Conservation (phyloP, 2,888 invertebrate genomes). For the Dasysyrphus tricinctus region DNA sequence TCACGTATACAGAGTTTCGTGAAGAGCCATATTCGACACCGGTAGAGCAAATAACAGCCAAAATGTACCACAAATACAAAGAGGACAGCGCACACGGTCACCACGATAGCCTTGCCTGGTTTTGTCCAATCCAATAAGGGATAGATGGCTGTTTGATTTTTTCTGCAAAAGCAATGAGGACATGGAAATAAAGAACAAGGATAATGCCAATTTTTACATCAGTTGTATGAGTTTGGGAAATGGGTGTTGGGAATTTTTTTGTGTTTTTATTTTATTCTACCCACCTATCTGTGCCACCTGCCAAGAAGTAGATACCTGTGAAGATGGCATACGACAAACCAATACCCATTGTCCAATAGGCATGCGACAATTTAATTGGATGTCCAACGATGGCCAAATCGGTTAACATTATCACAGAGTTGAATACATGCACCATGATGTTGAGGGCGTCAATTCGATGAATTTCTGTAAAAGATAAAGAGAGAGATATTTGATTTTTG, state of each 20-base stretch:
- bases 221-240: background rate
- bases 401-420: slow-evolving; percentile 89
- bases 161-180: slow-evolving; percentile 82
- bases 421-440: slow-evolving; percentile 85
- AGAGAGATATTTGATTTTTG: background rate
- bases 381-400: slow-evolving; percentile 89
- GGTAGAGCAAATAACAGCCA: slow-evolving; percentile 85
- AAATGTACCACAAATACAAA: slow-evolving; percentile 87
- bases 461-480: slow-evolving; percentile 78
- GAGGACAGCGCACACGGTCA: slow-evolving; percentile 86
- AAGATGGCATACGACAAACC: slow-evolving; percentile 88
- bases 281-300: slow-evolving; percentile 89
- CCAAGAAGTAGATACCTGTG: slow-evolving; percentile 87
- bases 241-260: background rate
- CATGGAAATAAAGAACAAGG: slow-evolving; percentile 45
- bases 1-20: slow-evolving; percentile 83
- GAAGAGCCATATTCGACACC: slow-evolving; percentile 84
- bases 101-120: slow-evolving; percentile 85
- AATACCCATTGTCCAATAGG: slow-evolving; percentile 86
- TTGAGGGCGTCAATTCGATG: slow-evolving; percentile 83
- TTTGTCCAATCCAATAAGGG: slow-evolving; percentile 90
- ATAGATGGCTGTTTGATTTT: slow-evolving; percentile 88
- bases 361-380: slow-evolving; percentile 86
- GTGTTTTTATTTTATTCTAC: slow-evolving; percentile 76
- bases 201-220: slow-evolving; percentile 25